Base-by-base conservation (phyloP, 2,888 invertebrate species). In the Pollenia griseotomentosa region DNA sequence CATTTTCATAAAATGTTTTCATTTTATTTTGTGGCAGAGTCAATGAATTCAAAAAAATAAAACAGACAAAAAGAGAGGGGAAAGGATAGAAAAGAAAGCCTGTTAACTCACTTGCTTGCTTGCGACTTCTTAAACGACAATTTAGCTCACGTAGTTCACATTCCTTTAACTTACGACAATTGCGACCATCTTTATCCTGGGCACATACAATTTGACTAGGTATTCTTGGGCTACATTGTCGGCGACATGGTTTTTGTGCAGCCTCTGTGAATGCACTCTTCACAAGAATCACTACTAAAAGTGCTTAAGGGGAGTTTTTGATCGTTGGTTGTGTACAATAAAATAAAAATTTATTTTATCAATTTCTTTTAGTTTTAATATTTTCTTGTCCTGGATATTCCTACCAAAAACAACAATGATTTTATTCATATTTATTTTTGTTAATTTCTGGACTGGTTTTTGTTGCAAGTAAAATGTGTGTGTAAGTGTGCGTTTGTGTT, bases 141-240 rank as follows among this genome's bases (percentile, higher is more conserved):
- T 83, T 75, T 83, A 83, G 23, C 83, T 75, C 86, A 86, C 86
- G 86, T 83, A 86, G 79, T 86, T 79, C 65, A 75, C 83, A 86
- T 86, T 80, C 75, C 46, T 80, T 83, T 86, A 80, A 80, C 75
- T 79, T 83, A 80, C 77, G 86, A 81, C 86, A 83, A 75, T 55
- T 71, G 79, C 71, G 83, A 46, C 73, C 86, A 75, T 80, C 79
- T 71, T 65, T 73, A 61, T 80, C 83, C 83, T 70, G 63, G 65
- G 75, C 77, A 75, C 83, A 81, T 42, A 78, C 86, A 75, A 80
- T 77, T 53, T 86, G 46, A 77, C 80, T 83, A 33, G 16, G 79
- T 61, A 79, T 66, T 46, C 80, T 53, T 73, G 71, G 33, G 83
- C 73, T 83, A 77, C 83, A 83, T 81, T 83, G 83, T 46, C 83